Evolutionary conservation across 2,113 vertebrate species (phyloP), one percentile per base, ranked within the genome.

Genomic region (Onychostoma macrolepis): DNA sequence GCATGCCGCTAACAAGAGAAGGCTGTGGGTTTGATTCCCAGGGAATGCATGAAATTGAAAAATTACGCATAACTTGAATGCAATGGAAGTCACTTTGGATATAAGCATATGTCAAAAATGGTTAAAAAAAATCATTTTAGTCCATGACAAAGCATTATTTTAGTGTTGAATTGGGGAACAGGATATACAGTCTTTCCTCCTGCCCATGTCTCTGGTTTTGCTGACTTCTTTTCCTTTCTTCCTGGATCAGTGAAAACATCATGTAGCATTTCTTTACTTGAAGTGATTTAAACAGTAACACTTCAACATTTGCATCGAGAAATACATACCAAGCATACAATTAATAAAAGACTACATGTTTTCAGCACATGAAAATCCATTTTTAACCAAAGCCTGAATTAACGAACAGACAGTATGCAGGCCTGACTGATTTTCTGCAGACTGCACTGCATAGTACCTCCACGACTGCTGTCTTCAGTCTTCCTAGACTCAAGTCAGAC

Each of bases 191-290:
- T 26, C 11, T 36, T 41, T 61, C 17, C 19, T 43, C 38, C 6
- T 17, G 21, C 43, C 48, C 1, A 56, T 13, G 63, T 26, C 67
- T 33, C 26, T 61, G 24, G 4, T 76, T 87, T 76, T 87, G 86
- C 86, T 87, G 86, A 83, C 85, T 82, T 45, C 76, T 53, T 30
- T 86, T 80, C 76, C n/a, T 86, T 36, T 28, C 78, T 75, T 65
- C 69, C 76, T 56, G 45, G 41, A 38, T 69, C 43, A 38, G 61
- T 41, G 19, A n/a, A 83, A 83, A 45, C 61, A 77, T 21, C 17
- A 67, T 3, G 17, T 4, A 50, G 67, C 28, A 13, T 83, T 17
- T 50, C 41, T 69, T 69, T 67, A 21, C 38, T 24, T 9, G 36
- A 63, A 15, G 36, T 17, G 78, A 53, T 33, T 48, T 33, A 13